A percentile compares a stretch with the other conserved stretches of the same genome.
Evolutionary conservation across 2,888 invertebrate species (phyloP).

Genomic region (Meiosimyza decipiens): DNA sequence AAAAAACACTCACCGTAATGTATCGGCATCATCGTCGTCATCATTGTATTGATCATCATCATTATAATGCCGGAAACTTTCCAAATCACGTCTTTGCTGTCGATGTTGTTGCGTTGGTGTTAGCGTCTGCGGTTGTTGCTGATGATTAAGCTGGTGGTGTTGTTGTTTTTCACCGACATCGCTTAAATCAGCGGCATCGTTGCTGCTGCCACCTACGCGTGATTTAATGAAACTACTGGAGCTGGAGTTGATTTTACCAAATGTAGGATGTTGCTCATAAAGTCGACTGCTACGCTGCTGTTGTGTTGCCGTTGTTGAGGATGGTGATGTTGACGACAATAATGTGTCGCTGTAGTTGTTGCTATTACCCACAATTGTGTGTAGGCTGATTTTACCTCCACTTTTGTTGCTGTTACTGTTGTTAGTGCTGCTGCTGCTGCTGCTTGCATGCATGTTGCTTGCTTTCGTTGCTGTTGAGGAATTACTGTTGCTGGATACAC

Average conservation of each 20-base stretch:
- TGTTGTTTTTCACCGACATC: constrained; percentile 31
- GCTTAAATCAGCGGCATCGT: constrained; percentile 45
- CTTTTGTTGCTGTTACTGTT: constrained; percentile 49
- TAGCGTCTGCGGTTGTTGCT: constrained; percentile 31
- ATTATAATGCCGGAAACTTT: constrained; percentile 64
- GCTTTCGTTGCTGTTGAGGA: constrained; percentile 46
- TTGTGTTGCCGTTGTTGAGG: constrained; percentile 40
- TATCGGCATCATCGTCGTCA: constrained; percentile 50
- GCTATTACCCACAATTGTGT: constrained; percentile 61
- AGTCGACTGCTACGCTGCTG: constrained; percentile 54
- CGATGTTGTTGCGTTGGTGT: constrained; percentile 50
- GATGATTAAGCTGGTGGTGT: constrained; percentile 29
- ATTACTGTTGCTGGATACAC: constrained; percentile 61
- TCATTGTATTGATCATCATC: constrained; percentile 20
- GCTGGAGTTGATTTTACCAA: constrained; percentile 50
- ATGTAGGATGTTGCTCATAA: constrained; percentile 60
- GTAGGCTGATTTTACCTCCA: constrained; percentile 63
- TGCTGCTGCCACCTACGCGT: constrained; percentile 54
- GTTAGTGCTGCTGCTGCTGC: constrained; percentile 47
- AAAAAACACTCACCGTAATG: constrained; percentile 58
- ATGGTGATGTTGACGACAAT: constrained; percentile 44
- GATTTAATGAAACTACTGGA: constrained; percentile 49
- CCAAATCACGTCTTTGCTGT: constrained; percentile 58
- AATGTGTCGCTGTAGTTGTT: constrained; percentile 37
- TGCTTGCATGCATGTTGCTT: constrained; percentile 40